Percentiles rank a stretch among this genome's conserved stretches.
Conservation (phyloP, 2,888 invertebrate genomes). For the Caenorhabditis angaria region DNA sequence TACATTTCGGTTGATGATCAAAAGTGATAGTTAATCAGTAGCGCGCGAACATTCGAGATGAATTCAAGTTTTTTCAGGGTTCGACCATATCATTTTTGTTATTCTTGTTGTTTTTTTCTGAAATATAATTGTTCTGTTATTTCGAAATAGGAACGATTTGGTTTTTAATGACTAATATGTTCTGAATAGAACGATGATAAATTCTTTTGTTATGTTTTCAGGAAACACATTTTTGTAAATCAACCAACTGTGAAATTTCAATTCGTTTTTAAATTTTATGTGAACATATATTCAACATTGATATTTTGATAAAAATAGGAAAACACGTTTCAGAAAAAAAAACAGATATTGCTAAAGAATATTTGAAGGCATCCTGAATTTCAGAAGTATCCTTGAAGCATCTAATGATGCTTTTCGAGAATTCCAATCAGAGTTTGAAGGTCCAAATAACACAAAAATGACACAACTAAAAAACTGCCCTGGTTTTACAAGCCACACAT, state of each 20-base stretch:
- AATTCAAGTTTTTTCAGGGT: background rate
- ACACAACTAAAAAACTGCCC: no score
- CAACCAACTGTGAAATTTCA: background rate
- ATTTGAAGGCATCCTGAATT: no score
- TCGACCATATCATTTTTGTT: background rate
- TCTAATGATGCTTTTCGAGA: no score
- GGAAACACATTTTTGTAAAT: background rate
- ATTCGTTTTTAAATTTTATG: background rate
- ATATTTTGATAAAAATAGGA: background rate
- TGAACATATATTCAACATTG: background rate
- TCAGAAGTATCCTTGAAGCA: no score
- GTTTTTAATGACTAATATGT: background rate
- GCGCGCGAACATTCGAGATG: constrained; percentile 8
- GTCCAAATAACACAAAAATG: no score
- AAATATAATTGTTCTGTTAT: background rate
- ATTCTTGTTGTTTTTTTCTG: background rate
- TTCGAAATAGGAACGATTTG: background rate
- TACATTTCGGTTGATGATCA: constrained; percentile 22
- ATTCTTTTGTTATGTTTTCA: background rate
- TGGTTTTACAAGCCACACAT: no score
- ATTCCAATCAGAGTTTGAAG: no score
- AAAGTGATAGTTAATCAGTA: constrained; percentile 41
- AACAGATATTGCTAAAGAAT: no score
- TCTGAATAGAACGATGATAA: background rate
- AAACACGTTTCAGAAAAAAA: no score